Conservation (phyloP, 2,113 vertebrate genomes). For the Thunnus maccoyii region DNA sequence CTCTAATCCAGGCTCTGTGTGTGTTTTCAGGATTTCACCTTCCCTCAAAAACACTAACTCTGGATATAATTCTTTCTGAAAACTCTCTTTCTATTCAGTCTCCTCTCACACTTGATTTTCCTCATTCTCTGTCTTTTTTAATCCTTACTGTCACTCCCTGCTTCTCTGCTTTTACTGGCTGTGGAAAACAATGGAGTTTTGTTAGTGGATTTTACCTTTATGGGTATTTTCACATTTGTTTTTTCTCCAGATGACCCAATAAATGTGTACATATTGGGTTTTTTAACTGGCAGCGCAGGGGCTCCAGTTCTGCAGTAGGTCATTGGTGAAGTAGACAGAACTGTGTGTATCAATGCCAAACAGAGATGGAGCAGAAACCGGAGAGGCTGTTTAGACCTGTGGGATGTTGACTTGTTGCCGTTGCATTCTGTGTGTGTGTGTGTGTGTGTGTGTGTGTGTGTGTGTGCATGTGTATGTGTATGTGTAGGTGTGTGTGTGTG, state of each 20-base stretch:
- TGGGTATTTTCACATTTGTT: constrained; percentile 22
- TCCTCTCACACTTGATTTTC: constrained; percentile 39
- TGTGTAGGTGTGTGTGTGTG: constrained; percentile 34
- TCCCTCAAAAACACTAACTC: constrained; percentile 28
- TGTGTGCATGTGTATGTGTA: constrained; percentile 24
- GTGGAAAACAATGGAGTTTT: constrained; percentile 69
- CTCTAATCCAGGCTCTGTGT: constrained; percentile 35
- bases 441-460: constrained; percentile 37
- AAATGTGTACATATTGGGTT: constrained; percentile 41
- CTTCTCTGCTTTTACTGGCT: constrained; percentile 46
- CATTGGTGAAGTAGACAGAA: constrained; percentile 69
- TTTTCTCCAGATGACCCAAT: constrained; percentile 50
- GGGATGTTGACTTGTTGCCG: constrained; percentile 77
- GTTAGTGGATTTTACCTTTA: constrained; percentile 60
- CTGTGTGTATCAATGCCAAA: constrained; percentile 59
- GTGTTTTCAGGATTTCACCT: constrained; percentile 55
- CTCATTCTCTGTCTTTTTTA: constrained; percentile 34
- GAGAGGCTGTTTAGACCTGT: constrained; percentile 72
- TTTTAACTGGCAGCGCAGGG: constrained; percentile 39
- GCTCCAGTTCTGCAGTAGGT: constrained; percentile 58
- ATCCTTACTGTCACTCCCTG: constrained; percentile 25
- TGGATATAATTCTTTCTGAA: constrained; percentile 39
- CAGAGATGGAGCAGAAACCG: constrained; percentile 62
- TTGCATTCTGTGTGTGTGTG: constrained; percentile 55
- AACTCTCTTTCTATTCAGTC: constrained; percentile 20